Evolutionary conservation across 2,888 invertebrate genomes (phyloP).

Genomic region (Melinopterus prodromus): DNA sequence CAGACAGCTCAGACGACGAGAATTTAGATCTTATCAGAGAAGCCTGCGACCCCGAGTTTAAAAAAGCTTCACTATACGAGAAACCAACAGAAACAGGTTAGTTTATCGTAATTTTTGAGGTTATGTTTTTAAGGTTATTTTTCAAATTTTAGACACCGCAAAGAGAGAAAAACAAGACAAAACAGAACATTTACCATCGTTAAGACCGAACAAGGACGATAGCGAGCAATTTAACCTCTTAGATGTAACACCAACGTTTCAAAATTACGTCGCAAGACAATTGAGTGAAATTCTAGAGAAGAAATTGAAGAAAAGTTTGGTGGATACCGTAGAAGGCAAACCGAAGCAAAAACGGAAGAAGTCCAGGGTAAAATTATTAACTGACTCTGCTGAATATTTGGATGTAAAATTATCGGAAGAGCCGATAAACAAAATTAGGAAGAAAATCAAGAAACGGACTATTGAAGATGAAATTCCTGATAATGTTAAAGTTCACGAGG

Average conservation of each 20-base stretch:
- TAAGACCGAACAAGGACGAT: slow-evolving; percentile 53
- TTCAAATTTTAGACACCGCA: neutral
- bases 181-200: slow-evolving; percentile 44
- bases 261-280: slow-evolving; percentile 63
- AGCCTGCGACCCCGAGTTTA: slow-evolving; percentile 63
- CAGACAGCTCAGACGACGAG: slow-evolving; percentile 56
- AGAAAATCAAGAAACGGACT: slow-evolving; percentile 19
- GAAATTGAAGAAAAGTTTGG: slow-evolving; percentile 53
- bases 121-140: slow-evolving; percentile 10
- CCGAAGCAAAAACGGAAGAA: slow-evolving; percentile 43
- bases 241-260: slow-evolving; percentile 64
- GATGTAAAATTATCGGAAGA: slow-evolving; percentile 42
- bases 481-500: slow-evolving; percentile 52
- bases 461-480: slow-evolving; percentile 41
- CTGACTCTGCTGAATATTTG: slow-evolving; percentile 58
- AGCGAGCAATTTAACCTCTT: slow-evolving; percentile 64
- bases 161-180: slow-evolving; percentile 10
- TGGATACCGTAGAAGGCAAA: slow-evolving; percentile 22
- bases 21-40: slow-evolving; percentile 56
- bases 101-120: neutral
- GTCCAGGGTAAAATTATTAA: slow-evolving; percentile 62
- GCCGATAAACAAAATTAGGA: slow-evolving; percentile 42
- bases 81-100: slow-evolving; percentile 34
- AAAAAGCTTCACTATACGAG: slow-evolving; percentile 55
- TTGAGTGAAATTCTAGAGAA: slow-evolving; percentile 62